Conservation (phyloP, 2,797 vertebrate genomes). For the Sebastes trivittatus region DNA sequence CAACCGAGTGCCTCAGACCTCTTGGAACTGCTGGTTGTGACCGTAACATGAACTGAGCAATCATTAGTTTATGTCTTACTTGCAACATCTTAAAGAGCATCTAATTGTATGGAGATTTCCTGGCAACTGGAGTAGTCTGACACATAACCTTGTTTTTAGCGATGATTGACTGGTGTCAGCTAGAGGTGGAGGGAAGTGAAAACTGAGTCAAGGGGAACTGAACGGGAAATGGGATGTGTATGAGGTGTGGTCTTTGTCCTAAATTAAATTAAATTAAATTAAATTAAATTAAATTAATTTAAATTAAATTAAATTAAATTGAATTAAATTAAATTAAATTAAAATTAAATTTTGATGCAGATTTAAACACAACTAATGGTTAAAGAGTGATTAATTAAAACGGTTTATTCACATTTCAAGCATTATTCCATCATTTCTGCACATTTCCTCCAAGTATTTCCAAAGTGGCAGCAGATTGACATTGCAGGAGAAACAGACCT, state of each 20-base stretch:
- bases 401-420: background rate
- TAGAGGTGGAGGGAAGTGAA: background rate
- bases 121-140: background rate
- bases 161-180: background rate
- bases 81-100: background rate
- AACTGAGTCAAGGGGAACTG: background rate
- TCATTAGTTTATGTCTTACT: conserved; percentile 19
- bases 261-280: background rate
- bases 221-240: background rate
- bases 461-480: background rate
- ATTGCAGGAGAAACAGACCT: background rate
- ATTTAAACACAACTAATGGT: background rate
- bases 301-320: background rate
- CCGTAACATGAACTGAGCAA: background rate
- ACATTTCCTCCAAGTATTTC: background rate
- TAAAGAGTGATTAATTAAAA: background rate
- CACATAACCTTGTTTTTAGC: background rate
- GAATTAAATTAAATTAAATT: background rate
- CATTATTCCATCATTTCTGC: background rate
- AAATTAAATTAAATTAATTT: too few relatives aligned
- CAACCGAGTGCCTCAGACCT: background rate
- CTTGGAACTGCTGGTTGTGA: conserved; percentile 30
- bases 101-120: background rate
- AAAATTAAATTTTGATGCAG: background rate
- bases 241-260: too few relatives aligned